Evolutionary conservation across 2,113 vertebrate genomes (phyloP).

Genomic region (Coturnix japonica): DNA sequence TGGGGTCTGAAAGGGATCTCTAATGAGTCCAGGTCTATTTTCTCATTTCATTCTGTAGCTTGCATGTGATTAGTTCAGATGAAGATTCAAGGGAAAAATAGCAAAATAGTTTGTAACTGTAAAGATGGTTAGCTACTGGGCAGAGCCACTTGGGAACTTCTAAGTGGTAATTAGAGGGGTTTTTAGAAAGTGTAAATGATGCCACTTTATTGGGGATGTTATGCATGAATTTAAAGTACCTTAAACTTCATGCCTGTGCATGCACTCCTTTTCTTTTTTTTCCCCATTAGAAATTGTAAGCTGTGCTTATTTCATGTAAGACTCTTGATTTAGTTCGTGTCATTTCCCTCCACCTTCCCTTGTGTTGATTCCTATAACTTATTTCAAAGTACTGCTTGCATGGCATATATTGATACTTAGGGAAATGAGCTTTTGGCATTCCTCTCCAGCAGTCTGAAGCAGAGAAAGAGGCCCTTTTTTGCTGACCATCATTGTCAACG

Average conservation of each 20-base stretch:
- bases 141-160: background rate
- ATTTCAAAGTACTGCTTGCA: background rate
- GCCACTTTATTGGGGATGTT: background rate
- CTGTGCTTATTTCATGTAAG: background rate
- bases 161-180: background rate
- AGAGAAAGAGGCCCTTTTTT: background rate
- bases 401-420: background rate
- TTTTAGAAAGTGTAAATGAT: background rate
- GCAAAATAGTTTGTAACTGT: background rate
- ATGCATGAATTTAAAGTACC: background rate
- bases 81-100: background rate
- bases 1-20: background rate
- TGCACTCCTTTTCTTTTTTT: background rate
- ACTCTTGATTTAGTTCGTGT: background rate
- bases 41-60: background rate
- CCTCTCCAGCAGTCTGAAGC: background rate
- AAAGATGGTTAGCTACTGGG: background rate
- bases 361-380: background rate
- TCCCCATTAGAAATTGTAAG: background rate
- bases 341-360: background rate
- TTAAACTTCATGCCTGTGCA: background rate
- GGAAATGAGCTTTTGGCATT: background rate
- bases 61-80: background rate
- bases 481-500: rapidly evolving
- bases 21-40: background rate